Evolutionary conservation across 2,888 invertebrate species (phyloP).

Genomic region (Ligdia adustata): DNA sequence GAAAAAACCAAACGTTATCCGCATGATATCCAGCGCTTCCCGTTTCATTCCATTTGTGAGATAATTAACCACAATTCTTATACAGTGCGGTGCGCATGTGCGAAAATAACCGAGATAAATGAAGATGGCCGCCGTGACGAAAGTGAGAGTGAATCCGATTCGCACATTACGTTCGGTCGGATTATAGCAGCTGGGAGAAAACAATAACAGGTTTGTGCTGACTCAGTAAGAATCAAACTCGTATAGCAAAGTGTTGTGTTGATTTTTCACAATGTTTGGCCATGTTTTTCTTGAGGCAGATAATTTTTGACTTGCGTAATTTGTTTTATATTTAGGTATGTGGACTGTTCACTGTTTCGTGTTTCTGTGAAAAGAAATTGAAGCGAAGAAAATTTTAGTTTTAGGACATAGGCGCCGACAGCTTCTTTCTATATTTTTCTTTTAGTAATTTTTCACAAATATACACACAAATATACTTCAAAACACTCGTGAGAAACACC

Average conservation of each 20-base stretch:
- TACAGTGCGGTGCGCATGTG: slow-evolving; percentile 53
- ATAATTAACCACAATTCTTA: slow-evolving; percentile 20
- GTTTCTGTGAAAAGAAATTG: background rate
- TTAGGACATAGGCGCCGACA: too few species aligned
- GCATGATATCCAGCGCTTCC: too few species aligned
- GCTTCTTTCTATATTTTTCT: background rate
- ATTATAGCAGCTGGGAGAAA: slow-evolving; percentile 34
- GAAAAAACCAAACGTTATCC: too few species aligned
- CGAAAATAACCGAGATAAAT: slow-evolving; percentile 37
- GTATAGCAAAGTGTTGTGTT: slow-evolving; percentile 28
- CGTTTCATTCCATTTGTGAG: background rate
- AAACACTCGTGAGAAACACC: too few species aligned
- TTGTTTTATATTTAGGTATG: background rate
- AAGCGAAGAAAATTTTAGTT: background rate
- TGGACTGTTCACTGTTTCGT: background rate
- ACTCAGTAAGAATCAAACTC: slow-evolving; percentile 38
- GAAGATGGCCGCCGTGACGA: slow-evolving; percentile 28
- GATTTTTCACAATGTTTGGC: slow-evolving; percentile 17
- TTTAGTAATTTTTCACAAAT: background rate
- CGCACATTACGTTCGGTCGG: slow-evolving; percentile 37
- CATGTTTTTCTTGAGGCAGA: background rate
- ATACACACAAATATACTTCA: too few species aligned
- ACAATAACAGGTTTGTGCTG: slow-evolving; percentile 50
- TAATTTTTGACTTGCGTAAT: background rate
- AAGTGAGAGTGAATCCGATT: slow-evolving; percentile 30